A percentile compares a stretch with the other conserved stretches of the same genome.
These are phyloP conservation scores for Smittia aterrima DNA, from an alignment of 2,888 invertebrate genomes.

Conservation along the genomic window DNA sequence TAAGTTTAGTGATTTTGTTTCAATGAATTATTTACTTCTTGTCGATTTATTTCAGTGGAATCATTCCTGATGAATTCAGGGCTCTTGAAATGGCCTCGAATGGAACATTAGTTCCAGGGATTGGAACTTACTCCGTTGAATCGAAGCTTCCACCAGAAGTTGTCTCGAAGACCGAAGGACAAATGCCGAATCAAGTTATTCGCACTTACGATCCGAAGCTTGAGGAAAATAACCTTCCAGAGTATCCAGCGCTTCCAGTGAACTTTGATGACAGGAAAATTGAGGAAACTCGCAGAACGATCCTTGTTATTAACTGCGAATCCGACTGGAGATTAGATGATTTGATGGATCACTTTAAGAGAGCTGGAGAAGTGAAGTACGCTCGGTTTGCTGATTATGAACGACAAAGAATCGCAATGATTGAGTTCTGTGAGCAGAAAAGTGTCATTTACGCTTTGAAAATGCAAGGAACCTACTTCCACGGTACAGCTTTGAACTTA, in stretches of 20 bases:
- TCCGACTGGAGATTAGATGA: conserved; percentile 74
- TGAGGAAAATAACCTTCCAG: conserved; percentile 74
- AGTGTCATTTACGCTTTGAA: conserved; percentile 82
- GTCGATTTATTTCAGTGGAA: conserved; percentile 61
- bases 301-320: conserved; percentile 77
- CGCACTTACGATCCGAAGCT: conserved; percentile 88
- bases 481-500: conserved; percentile 68
- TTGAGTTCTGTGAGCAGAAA: conserved; percentile 92
- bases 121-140: conserved; percentile 61
- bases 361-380: conserved; percentile 93
- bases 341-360: conserved; percentile 82
- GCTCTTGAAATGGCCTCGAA: conserved; percentile 91
- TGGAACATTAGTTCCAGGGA: conserved; percentile 82
- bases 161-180: conserved; percentile 80
- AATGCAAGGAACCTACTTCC: conserved; percentile 75
- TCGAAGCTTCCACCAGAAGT: conserved; percentile 89
- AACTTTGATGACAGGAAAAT: conserved; percentile 84
- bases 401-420: conserved; percentile 74
- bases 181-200: conserved; percentile 79
- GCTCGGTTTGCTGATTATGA: conserved; percentile 88
- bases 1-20: background rate
- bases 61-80: conserved; percentile 93
- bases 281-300: conserved; percentile 93
- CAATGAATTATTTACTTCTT: background rate
- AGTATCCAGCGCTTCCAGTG: conserved; percentile 88